Evolutionary conservation across 1,140 invertebrate genomes (phyloP).

Genomic region (Trinorchestia longiramus): DNA sequence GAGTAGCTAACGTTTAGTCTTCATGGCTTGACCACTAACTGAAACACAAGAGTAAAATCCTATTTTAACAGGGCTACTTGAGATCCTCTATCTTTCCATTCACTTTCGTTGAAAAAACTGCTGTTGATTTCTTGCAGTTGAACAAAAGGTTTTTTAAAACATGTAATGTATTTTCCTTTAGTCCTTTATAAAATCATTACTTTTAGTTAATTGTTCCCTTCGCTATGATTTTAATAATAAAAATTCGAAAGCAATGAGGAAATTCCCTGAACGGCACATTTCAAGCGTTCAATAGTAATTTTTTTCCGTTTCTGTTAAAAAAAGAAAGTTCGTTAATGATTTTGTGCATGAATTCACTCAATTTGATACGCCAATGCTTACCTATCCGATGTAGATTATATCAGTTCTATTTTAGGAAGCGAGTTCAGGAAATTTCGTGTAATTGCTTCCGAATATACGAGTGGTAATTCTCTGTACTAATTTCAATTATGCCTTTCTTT

Average conservation of each 20-base stretch:
- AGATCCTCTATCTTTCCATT: not conserved
- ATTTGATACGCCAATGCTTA: not conserved
- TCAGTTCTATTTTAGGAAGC: not conserved
- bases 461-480: not conserved
- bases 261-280: not conserved
- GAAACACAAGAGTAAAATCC: not conserved
- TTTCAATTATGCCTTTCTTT: conserved; percentile 14
- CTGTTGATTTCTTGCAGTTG: not conserved
- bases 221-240: not conserved
- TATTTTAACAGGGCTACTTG: not conserved
- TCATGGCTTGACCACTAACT: not conserved
- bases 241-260: conserved; percentile 8
- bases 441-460: not conserved
- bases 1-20: not conserved
- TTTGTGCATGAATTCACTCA: not conserved
- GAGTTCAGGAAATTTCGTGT: not conserved
- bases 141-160: not conserved
- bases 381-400: not conserved
- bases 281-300: not conserved
- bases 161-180: not conserved
- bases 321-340: not conserved
- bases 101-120: not conserved
- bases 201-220: conserved; percentile 14
- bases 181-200: not conserved
- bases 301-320: not conserved